A percentile compares a stretch with the other conserved stretches of the same genome.
phyloP scores from a whole-genome alignment of 2,888 invertebrate genomes.

The Caenorhabditis sp. region DNA sequence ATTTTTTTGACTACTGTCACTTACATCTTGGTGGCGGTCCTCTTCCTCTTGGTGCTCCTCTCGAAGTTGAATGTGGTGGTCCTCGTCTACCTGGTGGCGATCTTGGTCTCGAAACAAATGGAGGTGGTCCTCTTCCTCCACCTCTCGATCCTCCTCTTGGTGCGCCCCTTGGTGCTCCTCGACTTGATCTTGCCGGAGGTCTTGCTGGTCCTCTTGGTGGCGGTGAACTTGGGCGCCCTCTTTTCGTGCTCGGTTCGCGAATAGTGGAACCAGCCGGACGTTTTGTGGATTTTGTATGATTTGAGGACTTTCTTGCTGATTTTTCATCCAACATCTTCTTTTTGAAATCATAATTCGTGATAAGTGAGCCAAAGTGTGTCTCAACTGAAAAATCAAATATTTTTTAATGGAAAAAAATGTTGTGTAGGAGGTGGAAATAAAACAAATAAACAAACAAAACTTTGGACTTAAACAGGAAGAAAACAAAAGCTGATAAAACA shows the following conservation, averaged over 20 bases:
- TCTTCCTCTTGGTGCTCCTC: neutral
- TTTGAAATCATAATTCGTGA: constrained; percentile 39
- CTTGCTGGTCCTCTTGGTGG: constrained; percentile 15
- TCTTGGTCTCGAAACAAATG: neutral
- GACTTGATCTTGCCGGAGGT: constrained; percentile 6
- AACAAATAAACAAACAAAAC: constrained; percentile 12
- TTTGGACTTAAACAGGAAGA: neutral
- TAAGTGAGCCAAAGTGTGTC: constrained; percentile 44
- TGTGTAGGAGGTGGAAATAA: constrained; percentile 10
- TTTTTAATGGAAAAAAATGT: neutral
- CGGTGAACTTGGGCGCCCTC: constrained; percentile 9
- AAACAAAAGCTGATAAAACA: constrained; percentile 3
- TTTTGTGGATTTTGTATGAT: constrained; percentile 1
- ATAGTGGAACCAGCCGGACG: constrained; percentile 36
- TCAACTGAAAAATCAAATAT: constrained; percentile 37
- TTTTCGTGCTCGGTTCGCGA: constrained; percentile 23
- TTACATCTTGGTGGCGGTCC: neutral
- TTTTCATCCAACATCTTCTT: constrained; percentile 22
- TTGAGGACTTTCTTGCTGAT: neutral
- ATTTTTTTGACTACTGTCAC: neutral
- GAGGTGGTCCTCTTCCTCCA: neutral
- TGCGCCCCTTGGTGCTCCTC: constrained; percentile 7
- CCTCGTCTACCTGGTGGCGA: neutral
- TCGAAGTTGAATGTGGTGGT: neutral
- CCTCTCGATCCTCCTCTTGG: constrained; percentile 5